Conservation (phyloP, 2,888 invertebrate genomes). For the Parapristionchus giblindavisi region DNA sequence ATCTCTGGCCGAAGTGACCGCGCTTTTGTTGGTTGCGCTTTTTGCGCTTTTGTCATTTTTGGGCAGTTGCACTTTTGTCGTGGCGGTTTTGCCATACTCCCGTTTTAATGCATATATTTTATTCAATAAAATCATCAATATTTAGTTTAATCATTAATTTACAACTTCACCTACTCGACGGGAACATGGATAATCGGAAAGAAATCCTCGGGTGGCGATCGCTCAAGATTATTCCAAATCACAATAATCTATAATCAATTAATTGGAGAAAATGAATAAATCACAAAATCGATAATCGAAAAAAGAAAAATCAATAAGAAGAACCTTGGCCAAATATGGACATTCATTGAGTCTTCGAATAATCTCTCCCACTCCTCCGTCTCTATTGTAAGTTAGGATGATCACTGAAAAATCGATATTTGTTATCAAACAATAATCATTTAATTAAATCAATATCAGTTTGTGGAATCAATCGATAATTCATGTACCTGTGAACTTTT, state of each 20-base stretch:
- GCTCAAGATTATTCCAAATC: constrained; percentile 2
- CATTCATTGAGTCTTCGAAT: constrained; percentile 5
- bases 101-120: no score
- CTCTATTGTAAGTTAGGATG: constrained; percentile 9
- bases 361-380: constrained; percentile 12
- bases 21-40: no score
- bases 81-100: no score
- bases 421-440: neutral
- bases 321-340: constrained; percentile 17
- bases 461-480: neutral
- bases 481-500: constrained; percentile 7
- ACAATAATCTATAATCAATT: neutral
- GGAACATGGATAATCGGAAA: constrained; percentile 20
- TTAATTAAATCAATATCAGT: no score
- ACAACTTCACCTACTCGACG: constrained; percentile 5
- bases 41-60: no score
- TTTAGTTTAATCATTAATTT: neutral
- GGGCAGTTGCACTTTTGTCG: no score
- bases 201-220: neutral
- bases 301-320: neutral
- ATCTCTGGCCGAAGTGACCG: no score
- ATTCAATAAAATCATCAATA: no score
- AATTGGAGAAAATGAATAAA: neutral
- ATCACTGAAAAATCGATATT: neutral
- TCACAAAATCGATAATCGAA: neutral